Evolutionary conservation across 2,888 invertebrate genomes (phyloP).

Genomic region (Myathropa florea): DNA sequence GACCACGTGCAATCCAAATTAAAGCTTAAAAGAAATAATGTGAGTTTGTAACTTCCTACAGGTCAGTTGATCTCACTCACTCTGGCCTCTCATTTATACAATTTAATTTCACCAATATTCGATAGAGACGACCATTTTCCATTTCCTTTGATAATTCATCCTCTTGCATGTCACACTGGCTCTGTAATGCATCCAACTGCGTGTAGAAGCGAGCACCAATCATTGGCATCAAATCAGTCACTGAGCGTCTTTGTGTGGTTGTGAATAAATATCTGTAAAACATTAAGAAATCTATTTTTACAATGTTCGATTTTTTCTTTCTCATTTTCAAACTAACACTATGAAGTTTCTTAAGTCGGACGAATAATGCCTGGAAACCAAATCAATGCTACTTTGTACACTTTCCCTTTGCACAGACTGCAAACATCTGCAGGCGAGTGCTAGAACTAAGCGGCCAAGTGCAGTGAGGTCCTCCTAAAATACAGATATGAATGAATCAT

Average conservation of each 20-base stretch:
- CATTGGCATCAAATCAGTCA: constrained; percentile 99
- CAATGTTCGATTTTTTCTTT: background rate
- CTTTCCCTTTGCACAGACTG: constrained; percentile 93
- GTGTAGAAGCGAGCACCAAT: constrained; percentile 98
- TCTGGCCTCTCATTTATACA: constrained; percentile 98
- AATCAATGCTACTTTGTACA: constrained; percentile 92
- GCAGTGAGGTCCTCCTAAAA: constrained; percentile 91
- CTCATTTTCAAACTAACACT: constrained; percentile 85
- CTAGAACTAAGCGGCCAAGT: constrained; percentile 94
- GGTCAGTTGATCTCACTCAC: constrained; percentile 82
- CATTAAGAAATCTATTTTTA: background rate
- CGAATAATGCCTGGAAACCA: constrained; percentile 94
- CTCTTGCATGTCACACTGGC: constrained; percentile 93
- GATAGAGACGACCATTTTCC: constrained; percentile 95
- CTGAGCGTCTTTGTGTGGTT: constrained; percentile 86
- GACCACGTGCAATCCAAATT: constrained; percentile 97
- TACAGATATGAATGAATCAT: background rate
- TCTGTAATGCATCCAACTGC: constrained; percentile 94
- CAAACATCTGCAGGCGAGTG: constrained; percentile 95
- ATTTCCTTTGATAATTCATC: constrained; percentile 95
- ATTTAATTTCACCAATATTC: constrained; percentile 94
- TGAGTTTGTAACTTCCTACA: background rate
- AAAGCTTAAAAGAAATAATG: constrained; percentile 82
- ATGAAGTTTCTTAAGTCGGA: constrained; percentile 96
- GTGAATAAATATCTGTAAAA: constrained; percentile 87